A percentile compares a stretch with the other conserved stretches of the same genome.
Evolutionary conservation across 2,888 invertebrate species (phyloP).

Genomic region (Caenorhabditis sulstoni): DNA sequence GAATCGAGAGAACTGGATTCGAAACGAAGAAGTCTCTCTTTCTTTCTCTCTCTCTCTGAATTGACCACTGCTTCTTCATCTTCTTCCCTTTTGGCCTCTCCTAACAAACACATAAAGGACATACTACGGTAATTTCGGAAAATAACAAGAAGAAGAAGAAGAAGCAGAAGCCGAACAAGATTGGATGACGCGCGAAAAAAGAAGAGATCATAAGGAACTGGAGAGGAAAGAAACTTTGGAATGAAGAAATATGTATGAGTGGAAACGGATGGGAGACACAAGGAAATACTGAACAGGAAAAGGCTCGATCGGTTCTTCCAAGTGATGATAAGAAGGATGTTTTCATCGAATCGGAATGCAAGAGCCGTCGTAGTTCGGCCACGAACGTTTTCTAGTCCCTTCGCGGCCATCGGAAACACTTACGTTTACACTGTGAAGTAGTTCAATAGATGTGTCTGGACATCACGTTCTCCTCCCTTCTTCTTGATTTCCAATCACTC

Average conservation of each 20-base stretch:
- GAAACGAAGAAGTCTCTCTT: too few species aligned
- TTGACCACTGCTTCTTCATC: slow-evolving; percentile 21
- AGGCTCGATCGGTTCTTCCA: too few species aligned
- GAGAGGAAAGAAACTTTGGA: background rate
- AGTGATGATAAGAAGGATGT: too few species aligned
- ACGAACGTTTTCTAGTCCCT: background rate
- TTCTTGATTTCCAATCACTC: slow-evolving; percentile 14
- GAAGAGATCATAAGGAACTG: slow-evolving; percentile 2
- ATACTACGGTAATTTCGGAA: slow-evolving; percentile 60
- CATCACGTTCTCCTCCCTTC: slow-evolving; percentile 21
- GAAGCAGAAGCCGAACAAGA: slow-evolving; percentile 36
- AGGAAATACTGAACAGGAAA: background rate
- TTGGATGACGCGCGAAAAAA: slow-evolving; percentile 22
- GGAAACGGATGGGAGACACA: too few species aligned
- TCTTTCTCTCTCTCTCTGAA: too few species aligned
- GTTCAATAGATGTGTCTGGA: slow-evolving; percentile 8
- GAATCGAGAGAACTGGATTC: slow-evolving; percentile 57
- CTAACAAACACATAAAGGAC: slow-evolving; percentile 57
- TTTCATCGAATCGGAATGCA: too few species aligned
- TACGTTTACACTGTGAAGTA: background rate
- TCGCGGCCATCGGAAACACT: too few species aligned
- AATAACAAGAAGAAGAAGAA: slow-evolving; percentile 47
- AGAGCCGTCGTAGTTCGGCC: too few species aligned
- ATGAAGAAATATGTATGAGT: too few species aligned
- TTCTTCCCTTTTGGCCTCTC: slow-evolving; percentile 15